Conservation (phyloP, 2,113 vertebrate genomes). For the Paratilapia polleni region DNA sequence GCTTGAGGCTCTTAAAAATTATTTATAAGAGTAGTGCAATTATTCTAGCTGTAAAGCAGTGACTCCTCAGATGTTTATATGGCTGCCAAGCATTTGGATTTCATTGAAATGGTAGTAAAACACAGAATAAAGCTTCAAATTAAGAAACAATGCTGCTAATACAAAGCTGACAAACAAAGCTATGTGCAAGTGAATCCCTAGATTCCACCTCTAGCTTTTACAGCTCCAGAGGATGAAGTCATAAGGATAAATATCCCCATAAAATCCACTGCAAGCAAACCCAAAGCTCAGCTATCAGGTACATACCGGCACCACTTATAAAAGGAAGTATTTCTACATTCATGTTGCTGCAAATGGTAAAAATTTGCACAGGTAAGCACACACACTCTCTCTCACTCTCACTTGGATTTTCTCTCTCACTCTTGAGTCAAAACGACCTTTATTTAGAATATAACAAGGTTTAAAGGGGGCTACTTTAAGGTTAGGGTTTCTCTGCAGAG, state of each 20-base stretch:
- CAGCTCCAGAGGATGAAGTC: constrained; percentile 7
- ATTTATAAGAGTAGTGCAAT: background rate
- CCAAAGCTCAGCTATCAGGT: background rate
- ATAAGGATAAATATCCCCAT: background rate
- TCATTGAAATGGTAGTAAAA: background rate
- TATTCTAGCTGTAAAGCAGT: background rate
- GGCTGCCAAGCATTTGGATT: background rate
- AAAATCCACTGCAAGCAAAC: background rate
- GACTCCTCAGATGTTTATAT: background rate
- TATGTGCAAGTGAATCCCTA: background rate
- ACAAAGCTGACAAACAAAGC: background rate
- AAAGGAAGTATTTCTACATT: background rate
- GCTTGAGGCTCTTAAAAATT: background rate
- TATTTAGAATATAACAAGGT: background rate
- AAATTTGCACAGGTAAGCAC: background rate
- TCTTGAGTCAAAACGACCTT: background rate
- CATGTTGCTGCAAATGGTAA: background rate
- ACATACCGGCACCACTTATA: background rate
- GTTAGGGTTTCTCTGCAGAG: background rate
- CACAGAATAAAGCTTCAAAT: background rate
- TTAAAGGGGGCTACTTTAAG: background rate
- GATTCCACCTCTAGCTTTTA: constrained; percentile 6
- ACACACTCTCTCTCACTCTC: background rate
- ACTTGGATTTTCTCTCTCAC: too few species aligned
- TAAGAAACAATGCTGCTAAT: background rate